These are phyloP conservation scores for Mycalesis mineus DNA, from an alignment of 2,888 invertebrate species.

Conservation along the genomic window DNA sequence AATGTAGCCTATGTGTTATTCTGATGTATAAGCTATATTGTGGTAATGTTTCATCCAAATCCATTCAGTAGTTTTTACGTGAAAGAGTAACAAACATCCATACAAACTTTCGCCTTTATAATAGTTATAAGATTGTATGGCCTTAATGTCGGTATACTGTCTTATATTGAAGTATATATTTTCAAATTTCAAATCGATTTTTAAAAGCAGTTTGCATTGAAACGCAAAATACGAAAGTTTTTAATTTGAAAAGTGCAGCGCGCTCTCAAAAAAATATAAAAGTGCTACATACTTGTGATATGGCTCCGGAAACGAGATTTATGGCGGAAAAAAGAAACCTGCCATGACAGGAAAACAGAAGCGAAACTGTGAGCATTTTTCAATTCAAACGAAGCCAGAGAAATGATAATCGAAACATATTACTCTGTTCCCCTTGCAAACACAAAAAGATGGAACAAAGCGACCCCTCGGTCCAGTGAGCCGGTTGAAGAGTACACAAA, in stretches of 20 bases:
- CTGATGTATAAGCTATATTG: no score
- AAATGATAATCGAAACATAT: slow-evolving; percentile 61
- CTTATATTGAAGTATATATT: no score
- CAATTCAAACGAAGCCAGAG: slow-evolving; percentile 50
- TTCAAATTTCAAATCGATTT: no score
- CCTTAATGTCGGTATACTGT: no score
- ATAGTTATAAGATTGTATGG: no score
- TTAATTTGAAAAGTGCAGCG: slow-evolving; percentile 3
- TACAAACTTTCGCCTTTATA: no score
- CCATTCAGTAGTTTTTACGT: no score
- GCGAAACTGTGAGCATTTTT: slow-evolving; percentile 45
- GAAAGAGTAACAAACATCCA: no score
- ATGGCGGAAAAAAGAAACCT: slow-evolving; percentile 28
- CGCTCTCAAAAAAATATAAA: slow-evolving; percentile 15
- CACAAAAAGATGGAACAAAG: slow-evolving; percentile 48
- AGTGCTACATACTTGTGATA: slow-evolving; percentile 20
- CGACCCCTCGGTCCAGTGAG: slow-evolving; percentile 24
- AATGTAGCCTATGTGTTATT: no score
- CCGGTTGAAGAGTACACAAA: slow-evolving; percentile 12
- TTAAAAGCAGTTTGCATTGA: no score
- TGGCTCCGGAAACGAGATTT: slow-evolving; percentile 33
- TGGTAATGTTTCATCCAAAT: no score
- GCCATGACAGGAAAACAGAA: slow-evolving; percentile 29
- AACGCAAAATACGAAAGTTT: no score
- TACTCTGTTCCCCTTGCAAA: slow-evolving; percentile 44